A percentile compares a stretch with the other conserved stretches of the same genome.
These are phyloP conservation scores for Listrodromus nycthemerus DNA, from an alignment of 2,888 invertebrate species.

Conservation along the genomic window DNA sequence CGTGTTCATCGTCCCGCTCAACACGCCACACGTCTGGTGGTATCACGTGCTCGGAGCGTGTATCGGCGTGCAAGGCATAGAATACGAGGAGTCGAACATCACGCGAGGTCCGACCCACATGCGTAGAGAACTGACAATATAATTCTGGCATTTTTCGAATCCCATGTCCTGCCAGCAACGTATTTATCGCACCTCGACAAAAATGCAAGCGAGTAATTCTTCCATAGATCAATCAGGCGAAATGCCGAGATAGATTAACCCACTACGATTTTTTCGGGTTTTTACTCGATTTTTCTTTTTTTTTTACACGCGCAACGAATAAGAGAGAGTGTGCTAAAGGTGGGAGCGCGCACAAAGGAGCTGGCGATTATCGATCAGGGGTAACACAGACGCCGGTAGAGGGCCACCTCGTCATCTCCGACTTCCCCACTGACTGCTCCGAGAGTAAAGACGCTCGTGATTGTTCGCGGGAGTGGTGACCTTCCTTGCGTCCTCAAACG, in stretches of 20 bases:
- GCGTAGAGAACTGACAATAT: not conserved
- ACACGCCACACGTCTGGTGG: not conserved
- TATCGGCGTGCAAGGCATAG: not conserved
- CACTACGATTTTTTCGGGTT: not conserved
- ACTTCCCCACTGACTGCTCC: conserved; percentile 9
- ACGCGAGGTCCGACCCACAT: not conserved
- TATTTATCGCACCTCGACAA: not conserved
- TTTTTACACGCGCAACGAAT: not conserved
- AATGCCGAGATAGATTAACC: not conserved
- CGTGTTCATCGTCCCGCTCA: conserved; percentile 2
- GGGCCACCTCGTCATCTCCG: not conserved
- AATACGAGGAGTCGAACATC: not conserved
- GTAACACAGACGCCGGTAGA: conserved; percentile 1
- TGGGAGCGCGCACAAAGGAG: not conserved
- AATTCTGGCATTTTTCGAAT: not conserved
- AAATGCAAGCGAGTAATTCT: not conserved
- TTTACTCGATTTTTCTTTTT: not conserved
- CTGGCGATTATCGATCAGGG: conserved; percentile 1
- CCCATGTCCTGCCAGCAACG: not conserved
- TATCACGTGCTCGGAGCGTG: conserved; percentile 1
- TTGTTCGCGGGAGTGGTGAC: conserved; percentile 43
- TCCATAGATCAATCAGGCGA: too few species aligned
- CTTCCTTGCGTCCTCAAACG: conserved; percentile 67
- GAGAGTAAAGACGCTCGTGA: conserved; percentile 12
- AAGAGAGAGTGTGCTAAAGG: not conserved